These are phyloP conservation scores for Todiramphus chloris DNA, from an alignment of 2,113 vertebrate species.

Conservation along the genomic window DNA sequence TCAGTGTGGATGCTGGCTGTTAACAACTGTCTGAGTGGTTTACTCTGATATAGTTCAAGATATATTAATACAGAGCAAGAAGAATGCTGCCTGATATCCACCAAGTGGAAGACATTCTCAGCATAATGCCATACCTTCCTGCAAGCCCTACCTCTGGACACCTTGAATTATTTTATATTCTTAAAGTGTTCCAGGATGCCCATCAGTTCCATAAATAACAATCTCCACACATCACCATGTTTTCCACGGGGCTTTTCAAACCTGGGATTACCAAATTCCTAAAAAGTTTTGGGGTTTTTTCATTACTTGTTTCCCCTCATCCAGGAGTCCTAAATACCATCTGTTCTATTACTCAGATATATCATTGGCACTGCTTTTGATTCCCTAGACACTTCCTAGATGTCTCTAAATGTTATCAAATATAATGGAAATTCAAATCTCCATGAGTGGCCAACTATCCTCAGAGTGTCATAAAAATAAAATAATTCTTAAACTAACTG, in stretches of 20 bases:
- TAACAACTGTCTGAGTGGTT: neutral
- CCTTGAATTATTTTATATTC: neutral
- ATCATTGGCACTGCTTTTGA: neutral
- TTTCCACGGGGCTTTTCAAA: neutral
- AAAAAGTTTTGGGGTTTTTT: neutral
- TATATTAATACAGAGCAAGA: neutral
- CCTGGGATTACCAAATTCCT: neutral
- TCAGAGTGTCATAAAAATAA: neutral
- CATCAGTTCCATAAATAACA: neutral
- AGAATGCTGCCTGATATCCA: neutral
- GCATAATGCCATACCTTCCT: neutral
- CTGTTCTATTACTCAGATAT: neutral
- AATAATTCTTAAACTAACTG: neutral
- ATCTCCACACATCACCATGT: neutral
- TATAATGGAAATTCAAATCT: neutral
- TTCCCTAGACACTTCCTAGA: neutral
- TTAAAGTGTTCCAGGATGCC: neutral
- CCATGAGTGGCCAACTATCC: neutral
- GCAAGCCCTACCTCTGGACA: neutral
- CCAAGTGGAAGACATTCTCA: neutral
- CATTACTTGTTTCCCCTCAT: neutral
- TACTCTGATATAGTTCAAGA: neutral
- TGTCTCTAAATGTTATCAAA: neutral
- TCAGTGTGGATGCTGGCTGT: neutral
- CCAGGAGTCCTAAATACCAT: neutral